A percentile compares a stretch with the other conserved stretches of the same genome.
These are phyloP conservation scores for Noctua janthina DNA, from an alignment of 2,888 invertebrate genomes.

Conservation along the genomic window DNA sequence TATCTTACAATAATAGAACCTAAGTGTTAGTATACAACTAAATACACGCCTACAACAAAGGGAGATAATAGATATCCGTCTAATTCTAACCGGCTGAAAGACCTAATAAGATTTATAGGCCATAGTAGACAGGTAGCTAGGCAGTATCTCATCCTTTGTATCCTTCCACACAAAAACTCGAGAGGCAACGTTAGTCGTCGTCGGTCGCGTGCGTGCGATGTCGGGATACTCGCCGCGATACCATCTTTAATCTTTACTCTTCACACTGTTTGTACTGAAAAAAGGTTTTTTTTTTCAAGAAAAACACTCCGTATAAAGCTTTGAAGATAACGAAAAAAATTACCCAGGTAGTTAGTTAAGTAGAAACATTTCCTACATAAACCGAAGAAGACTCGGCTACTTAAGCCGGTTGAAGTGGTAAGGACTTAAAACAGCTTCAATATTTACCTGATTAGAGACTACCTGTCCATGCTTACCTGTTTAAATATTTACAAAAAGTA, in stretches of 20 bases:
- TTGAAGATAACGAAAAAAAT: conserved; percentile 37
- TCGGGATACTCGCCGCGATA: conserved; percentile 67
- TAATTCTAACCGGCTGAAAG: conserved; percentile 50
- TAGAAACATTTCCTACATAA: conserved; percentile 24
- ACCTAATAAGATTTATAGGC: conserved; percentile 66
- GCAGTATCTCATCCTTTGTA: conserved; percentile 71
- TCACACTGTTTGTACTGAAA: conserved; percentile 61
- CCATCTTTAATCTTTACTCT: conserved; percentile 75
- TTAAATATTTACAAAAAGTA: conserved; percentile 51
- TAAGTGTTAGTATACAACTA: conserved; percentile 18
- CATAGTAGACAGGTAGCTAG: conserved; percentile 57
- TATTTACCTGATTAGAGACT: conserved; percentile 34
- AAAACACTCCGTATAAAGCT: conserved; percentile 37
- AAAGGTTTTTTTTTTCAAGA: conserved; percentile 40
- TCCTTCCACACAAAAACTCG: conserved; percentile 64
- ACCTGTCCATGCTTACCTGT: conserved; percentile 20
- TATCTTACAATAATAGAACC: conserved; percentile 5
- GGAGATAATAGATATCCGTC: conserved; percentile 55
- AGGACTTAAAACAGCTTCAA: conserved; percentile 20
- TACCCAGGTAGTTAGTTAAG: conserved; percentile 23
- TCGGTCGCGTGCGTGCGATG: conserved; percentile 71
- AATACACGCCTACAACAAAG: conserved; percentile 30
- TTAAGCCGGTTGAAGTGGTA: conserved; percentile 23
- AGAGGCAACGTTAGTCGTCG: conserved; percentile 53
- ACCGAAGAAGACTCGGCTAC: conserved; percentile 5